These are phyloP conservation scores for Cataglyphis cursor DNA, from an alignment of 2,888 invertebrate genomes.

Conservation along the genomic window DNA sequence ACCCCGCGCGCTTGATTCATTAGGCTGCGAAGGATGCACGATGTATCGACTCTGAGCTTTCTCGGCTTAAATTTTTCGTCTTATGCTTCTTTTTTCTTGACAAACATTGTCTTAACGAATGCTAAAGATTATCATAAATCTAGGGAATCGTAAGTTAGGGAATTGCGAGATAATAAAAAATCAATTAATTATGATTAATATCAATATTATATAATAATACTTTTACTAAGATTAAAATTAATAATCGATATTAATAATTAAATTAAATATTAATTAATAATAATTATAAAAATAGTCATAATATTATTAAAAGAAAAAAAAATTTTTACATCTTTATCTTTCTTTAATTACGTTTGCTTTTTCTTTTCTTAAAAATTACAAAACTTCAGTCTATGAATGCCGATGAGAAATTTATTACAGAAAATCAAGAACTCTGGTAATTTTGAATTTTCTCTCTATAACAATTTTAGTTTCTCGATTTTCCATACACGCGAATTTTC, in stretches of 20 bases:
- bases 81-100: background rate
- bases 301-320: background rate
- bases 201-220: background rate
- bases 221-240: background rate
- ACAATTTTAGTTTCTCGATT: conserved; percentile 17
- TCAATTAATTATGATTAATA: background rate
- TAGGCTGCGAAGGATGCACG: conserved; percentile 71
- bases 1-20: conserved; percentile 70
- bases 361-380: conserved; percentile 10
- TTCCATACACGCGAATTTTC: background rate
- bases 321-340: background rate
- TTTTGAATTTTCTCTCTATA: conserved; percentile 27
- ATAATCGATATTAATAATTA: background rate
- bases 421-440: conserved; percentile 18
- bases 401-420: conserved; percentile 23
- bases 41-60: conserved; percentile 66
- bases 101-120: conserved; percentile 8
- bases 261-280: background rate
- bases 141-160: background rate
- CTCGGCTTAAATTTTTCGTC: conserved; percentile 38
- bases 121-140: conserved; percentile 3
- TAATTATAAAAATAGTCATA: background rate
- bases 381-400: background rate
- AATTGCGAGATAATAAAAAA: background rate
- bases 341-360: background rate